Percentiles rank a stretch among this genome's conserved stretches.
Evolutionary conservation across 30 jellyfish, hydroid and myxozoan species (phyloP).

Genomic region (Cassiopea xamachana): DNA sequence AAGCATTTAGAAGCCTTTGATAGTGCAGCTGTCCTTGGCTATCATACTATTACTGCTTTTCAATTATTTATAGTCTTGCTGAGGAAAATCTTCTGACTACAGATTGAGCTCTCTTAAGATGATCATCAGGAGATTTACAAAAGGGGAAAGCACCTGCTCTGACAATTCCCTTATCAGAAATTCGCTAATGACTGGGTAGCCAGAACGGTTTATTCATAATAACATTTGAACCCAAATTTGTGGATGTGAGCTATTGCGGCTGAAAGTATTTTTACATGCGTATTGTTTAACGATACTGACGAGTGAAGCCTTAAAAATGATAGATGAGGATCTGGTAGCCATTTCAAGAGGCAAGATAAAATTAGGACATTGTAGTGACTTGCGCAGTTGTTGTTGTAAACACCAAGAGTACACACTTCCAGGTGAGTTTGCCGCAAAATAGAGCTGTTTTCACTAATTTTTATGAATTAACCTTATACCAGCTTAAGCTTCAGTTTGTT

Average conservation of each 20-base stretch:
- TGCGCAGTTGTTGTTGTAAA: conserved; percentile 55
- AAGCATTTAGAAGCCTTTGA: neutral
- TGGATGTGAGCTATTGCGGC: neutral
- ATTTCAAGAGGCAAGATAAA: neutral
- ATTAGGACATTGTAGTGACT: conserved; percentile 14
- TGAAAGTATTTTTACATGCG: neutral
- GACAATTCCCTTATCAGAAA: neutral
- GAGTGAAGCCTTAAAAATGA: neutral
- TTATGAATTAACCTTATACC: neutral
- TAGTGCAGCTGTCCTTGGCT: conserved; percentile 14
- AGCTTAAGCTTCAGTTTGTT: neutral
- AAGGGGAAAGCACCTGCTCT: conserved; percentile 35
- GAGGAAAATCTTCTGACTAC: conserved; percentile 31
- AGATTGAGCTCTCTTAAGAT: conserved; percentile 22
- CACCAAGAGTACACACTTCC: conserved; percentile 37
- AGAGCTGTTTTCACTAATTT: neutral
- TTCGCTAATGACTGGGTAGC: neutral
- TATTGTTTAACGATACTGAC: neutral
- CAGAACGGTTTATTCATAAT: neutral
- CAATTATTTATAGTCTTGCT: conserved; percentile 21
- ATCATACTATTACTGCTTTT: conserved; percentile 17
- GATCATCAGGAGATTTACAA: conserved; percentile 28
- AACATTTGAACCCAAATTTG: neutral
- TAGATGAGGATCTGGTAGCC: neutral
- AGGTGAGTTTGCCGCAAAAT: conserved; percentile 21